Conservation (phyloP, 2,113 vertebrate species). For the Calyptommatus sinebrachiatus region DNA sequence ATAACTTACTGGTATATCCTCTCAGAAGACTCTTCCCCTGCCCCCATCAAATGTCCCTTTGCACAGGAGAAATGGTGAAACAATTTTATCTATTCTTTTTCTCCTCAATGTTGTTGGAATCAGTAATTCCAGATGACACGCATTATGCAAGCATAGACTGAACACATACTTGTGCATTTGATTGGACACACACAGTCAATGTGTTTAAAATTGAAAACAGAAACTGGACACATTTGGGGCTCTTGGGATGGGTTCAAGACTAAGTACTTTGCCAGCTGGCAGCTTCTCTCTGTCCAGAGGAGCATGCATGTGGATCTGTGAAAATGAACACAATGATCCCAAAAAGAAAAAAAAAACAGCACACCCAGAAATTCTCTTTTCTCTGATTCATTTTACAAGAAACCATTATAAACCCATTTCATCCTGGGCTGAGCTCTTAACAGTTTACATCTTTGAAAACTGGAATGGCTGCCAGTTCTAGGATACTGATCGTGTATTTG, state of each 20-base stretch:
- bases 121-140: background rate
- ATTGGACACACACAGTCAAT: background rate
- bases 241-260: background rate
- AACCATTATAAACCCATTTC: background rate
- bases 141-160: constrained; percentile 1
- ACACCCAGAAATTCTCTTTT: background rate
- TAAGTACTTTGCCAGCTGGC: background rate
- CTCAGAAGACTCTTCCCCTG: background rate
- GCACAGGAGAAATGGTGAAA: background rate
- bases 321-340: background rate
- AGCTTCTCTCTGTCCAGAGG: background rate
- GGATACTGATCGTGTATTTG: background rate
- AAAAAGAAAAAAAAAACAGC: background rate
- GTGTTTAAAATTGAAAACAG: constrained; percentile 1
- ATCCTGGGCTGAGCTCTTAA: background rate
- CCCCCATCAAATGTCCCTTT: background rate
- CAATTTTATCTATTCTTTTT: background rate
- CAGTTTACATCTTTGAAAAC: background rate
- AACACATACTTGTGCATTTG: background rate
- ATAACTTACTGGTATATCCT: background rate
- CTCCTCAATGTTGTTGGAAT: background rate
- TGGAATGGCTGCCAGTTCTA: background rate
- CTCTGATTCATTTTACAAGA: background rate
- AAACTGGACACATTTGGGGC: background rate
- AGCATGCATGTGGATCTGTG: background rate